Percentiles rank a stretch among this genome's conserved stretches.
Conservation (phyloP, 2,888 invertebrate genomes). For the Phaedon cochleariae region DNA sequence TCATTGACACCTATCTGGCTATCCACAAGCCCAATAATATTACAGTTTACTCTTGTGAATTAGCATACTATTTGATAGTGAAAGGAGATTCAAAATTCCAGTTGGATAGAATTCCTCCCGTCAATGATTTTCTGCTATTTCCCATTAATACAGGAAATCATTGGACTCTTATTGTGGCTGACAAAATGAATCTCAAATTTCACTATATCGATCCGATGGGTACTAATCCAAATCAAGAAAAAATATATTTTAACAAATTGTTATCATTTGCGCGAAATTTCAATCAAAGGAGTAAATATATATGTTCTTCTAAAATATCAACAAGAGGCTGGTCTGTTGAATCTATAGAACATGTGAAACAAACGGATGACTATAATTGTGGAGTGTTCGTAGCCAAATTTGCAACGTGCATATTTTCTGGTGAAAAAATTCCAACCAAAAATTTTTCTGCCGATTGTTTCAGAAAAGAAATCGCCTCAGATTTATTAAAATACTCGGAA, state of each 20-base stretch:
- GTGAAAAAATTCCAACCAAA: neutral
- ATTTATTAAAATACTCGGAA: conserved; percentile 3
- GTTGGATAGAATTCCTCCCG: neutral
- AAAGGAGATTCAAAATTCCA: neutral
- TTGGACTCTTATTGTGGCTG: neutral
- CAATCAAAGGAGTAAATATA: neutral
- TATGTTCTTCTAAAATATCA: neutral
- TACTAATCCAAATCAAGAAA: too few species aligned
- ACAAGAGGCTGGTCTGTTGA: too few species aligned
- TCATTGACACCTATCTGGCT: neutral
- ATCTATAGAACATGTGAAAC: neutral
- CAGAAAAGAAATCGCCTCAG: neutral
- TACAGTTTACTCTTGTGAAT: neutral
- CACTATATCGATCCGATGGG: too few species aligned
- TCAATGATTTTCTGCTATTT: too few species aligned
- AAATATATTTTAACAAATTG: too few species aligned
- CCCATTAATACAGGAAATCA: neutral
- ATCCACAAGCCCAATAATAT: neutral
- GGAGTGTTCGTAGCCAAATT: conserved; percentile 1
- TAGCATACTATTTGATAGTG: too few species aligned
- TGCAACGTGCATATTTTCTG: neutral
- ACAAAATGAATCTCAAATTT: too few species aligned
- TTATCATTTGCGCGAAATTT: neutral
- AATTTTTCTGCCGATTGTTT: neutral
- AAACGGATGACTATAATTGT: neutral